These are phyloP conservation scores for Drosophila lutescens DNA, from an alignment of 2,888 invertebrate genomes.

Conservation along the genomic window DNA sequence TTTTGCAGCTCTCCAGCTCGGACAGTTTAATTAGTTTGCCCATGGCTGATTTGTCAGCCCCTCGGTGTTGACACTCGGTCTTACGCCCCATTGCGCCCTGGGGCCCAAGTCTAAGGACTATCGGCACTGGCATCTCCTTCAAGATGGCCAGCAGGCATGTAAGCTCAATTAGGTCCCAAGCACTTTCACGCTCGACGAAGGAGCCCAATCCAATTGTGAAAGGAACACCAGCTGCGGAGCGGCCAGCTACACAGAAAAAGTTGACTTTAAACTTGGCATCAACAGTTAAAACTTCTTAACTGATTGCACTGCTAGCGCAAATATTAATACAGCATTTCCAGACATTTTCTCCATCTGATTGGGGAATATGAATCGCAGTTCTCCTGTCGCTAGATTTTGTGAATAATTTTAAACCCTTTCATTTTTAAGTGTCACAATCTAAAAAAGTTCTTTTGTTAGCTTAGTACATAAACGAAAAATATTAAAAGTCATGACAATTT, in stretches of 20 bases:
- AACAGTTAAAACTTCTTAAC: background rate
- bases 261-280: background rate
- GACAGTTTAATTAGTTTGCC: constrained; percentile 55
- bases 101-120: constrained; percentile 19
- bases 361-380: background rate
- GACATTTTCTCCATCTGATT: background rate
- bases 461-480: too few species aligned
- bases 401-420: background rate
- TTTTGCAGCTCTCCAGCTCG: constrained; percentile 10
- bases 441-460: too few species aligned
- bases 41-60: constrained; percentile 51
- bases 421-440: too few species aligned
- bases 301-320: constrained; percentile 1
- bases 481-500: too few species aligned
- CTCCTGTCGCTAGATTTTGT: background rate
- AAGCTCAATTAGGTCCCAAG: constrained; percentile 64
- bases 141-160: constrained; percentile 41
- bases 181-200: constrained; percentile 56
- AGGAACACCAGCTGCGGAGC: constrained; percentile 23
- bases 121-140: constrained; percentile 24
- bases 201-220: constrained; percentile 21
- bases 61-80: constrained; percentile 30
- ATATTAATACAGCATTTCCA: background rate
- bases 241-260: constrained; percentile 17
- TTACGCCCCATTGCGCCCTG: constrained; percentile 43